phyloP scores from a whole-genome alignment of 2,113 vertebrate genomes.

The Neofelis nebulosa region DNA sequence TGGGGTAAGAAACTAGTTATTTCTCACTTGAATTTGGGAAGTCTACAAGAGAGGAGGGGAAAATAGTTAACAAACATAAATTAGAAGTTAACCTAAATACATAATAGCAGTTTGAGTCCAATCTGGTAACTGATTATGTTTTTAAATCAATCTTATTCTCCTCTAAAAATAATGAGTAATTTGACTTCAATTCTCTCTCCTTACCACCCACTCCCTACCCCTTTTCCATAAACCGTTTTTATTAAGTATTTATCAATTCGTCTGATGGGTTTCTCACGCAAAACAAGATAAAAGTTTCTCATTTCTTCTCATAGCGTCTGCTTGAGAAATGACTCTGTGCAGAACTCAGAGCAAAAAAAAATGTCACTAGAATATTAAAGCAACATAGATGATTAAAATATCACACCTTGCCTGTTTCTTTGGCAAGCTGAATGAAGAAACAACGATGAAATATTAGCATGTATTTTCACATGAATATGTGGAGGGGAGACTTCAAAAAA shows the following conservation, averaged over 20 bases:
- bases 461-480: slow-evolving; percentile 80
- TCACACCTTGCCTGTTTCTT: slow-evolving; percentile 83
- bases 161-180: slow-evolving; percentile 47
- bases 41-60: not conserved
- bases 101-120: slow-evolving; percentile 11
- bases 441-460: slow-evolving; percentile 79
- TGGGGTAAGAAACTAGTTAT: not conserved
- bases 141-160: slow-evolving; percentile 44
- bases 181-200: not conserved
- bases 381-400: slow-evolving; percentile 84
- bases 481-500: slow-evolving; percentile 41
- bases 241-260: slow-evolving; percentile 61
- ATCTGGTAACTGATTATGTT: not conserved
- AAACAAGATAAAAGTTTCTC: slow-evolving; percentile 70
- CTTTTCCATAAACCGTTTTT: slow-evolving; percentile 60
- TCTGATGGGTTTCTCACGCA: slow-evolving; percentile 53
- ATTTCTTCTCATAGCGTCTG: slow-evolving; percentile 51
- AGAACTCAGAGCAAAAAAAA: slow-evolving; percentile 50
- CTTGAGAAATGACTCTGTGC: slow-evolving; percentile 65
- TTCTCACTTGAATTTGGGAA: slow-evolving; percentile 48
- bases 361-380: slow-evolving; percentile 77
- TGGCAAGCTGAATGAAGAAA: slow-evolving; percentile 78
- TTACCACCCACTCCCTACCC: not conserved
- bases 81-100: slow-evolving; percentile 37
- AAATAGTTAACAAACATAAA: not conserved